Base-by-base conservation (phyloP, 1,140 invertebrate genomes). In the Holcopasites calliopsidis region DNA sequence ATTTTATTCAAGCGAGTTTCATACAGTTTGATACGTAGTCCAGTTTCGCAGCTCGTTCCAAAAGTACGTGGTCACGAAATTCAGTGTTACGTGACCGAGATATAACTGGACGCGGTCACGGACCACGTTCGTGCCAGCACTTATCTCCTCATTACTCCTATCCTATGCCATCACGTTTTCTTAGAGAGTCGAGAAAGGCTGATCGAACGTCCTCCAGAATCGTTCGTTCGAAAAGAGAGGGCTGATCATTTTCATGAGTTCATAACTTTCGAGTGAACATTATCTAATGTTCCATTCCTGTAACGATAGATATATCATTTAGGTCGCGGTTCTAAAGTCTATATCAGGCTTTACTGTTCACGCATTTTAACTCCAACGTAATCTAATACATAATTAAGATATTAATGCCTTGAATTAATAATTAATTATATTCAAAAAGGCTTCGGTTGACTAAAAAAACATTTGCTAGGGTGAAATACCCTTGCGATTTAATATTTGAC, bases 31-130 rank as follows among this genome's bases (percentile, higher is more conserved):
- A 71, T 69, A 61, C 57, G 16, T 31, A 54, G 65, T 50, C 42
- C 62, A 72, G 68, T 50, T 82, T 85, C 76, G 64, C 82, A 82
- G 73, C 80, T 84, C 79, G 68, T 85, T 81, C 61, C 28, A 54
- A 23, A 11, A 55, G 57, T 78, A 81, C 81, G 71, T 79, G 82
- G 72, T 44, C 68, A 47, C 74, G 74, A 75, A 78, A 83, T 77
- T 44, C 69, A 65, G 47, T 47, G 47, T 58, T 80, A 85, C 84
- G 84, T 85, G 84, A 83, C 72, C 79, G 70, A 83, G 73, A 77
- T 82, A 64, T 52, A 58, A 31, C 73, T 50, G 42, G 33, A 58
- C 50, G 38, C 35, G 3, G 26, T n/a, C n/a, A 11, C 23, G 42
- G 16, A 18, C 11, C 35, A 66, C 49, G 44, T 35, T 47, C 23